Evolutionary conservation across 2,888 invertebrate genomes (phyloP).

Genomic region (Acanthosepion pharaonis): DNA sequence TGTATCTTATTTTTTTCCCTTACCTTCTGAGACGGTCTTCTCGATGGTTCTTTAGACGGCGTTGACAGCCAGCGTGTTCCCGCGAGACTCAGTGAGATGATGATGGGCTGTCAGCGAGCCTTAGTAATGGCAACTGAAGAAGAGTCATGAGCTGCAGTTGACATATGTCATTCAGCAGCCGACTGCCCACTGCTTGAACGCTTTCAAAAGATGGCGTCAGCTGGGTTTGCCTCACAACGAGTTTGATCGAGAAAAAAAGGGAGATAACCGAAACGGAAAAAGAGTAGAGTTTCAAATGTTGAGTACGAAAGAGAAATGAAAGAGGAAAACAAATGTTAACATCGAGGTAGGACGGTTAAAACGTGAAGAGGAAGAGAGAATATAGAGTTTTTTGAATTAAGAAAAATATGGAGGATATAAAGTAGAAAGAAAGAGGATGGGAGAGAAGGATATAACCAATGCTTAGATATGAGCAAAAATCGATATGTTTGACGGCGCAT

Average conservation of each 20-base stretch:
- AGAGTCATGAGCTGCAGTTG: not conserved
- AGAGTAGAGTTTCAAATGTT: not conserved
- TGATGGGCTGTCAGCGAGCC: not conserved
- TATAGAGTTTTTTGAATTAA: not conserved
- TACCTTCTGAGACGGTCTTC: not conserved
- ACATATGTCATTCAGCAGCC: not conserved
- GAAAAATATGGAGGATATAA: too few relatives aligned
- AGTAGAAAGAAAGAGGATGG: too few relatives aligned
- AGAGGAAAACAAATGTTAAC: not conserved
- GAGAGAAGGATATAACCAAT: too few relatives aligned
- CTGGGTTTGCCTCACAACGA: not conserved
- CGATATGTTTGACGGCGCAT: not conserved
- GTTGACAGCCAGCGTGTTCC: not conserved
- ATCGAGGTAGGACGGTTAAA: not conserved
- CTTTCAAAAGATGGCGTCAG: conserved; percentile 33
- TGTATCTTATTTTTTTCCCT: not conserved
- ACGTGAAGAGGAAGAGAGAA: not conserved
- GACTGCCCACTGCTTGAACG: not conserved
- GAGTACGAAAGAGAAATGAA: not conserved
- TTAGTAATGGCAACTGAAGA: not conserved
- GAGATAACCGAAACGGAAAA: not conserved
- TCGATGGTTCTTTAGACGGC: not conserved
- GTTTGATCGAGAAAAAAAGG: not conserved
- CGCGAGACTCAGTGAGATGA: not conserved
- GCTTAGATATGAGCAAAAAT: not conserved